Percentiles rank a stretch among this genome's conserved stretches.
Conservation (phyloP, 2,888 invertebrate species). For the Antheraea assamensis region DNA sequence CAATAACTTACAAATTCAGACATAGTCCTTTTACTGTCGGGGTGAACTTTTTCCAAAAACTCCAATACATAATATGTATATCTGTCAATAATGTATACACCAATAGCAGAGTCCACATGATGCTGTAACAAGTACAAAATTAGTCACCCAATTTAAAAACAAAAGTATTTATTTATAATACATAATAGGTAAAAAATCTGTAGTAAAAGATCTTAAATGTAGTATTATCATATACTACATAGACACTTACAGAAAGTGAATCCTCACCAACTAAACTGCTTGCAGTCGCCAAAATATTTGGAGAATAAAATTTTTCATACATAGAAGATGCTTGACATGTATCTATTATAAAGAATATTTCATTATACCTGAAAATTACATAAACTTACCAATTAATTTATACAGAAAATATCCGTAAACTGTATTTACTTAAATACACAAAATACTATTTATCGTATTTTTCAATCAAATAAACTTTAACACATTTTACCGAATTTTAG, state of each 20-base stretch:
- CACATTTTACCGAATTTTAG: too few relatives aligned
- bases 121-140: conserved; percentile 86
- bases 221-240: not conserved
- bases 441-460: too few relatives aligned
- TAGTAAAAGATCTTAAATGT: not conserved
- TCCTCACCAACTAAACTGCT: conserved; percentile 99
- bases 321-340: conserved; percentile 99
- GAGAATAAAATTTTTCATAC: conserved; percentile 98
- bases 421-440: not conserved
- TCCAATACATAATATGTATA: conserved; percentile 99
- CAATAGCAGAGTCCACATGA: conserved; percentile 98
- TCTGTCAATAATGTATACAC: conserved; percentile 99
- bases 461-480: too few relatives aligned
- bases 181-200: not conserved
- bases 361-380: conserved; percentile 90
- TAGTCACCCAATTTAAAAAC: too few relatives aligned
- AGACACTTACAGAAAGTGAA: conserved; percentile 91
- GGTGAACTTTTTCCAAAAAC: conserved; percentile 95
- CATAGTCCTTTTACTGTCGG: conserved; percentile 93
- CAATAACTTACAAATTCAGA: conserved; percentile 93
- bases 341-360: conserved; percentile 99
- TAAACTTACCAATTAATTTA: not conserved
- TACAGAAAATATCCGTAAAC: not conserved
- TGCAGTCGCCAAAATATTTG: conserved; percentile 98
- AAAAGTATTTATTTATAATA: not conserved